Evolutionary conservation across 2,797 vertebrate species (phyloP).

Genomic region (Natrix natrix): DNA sequence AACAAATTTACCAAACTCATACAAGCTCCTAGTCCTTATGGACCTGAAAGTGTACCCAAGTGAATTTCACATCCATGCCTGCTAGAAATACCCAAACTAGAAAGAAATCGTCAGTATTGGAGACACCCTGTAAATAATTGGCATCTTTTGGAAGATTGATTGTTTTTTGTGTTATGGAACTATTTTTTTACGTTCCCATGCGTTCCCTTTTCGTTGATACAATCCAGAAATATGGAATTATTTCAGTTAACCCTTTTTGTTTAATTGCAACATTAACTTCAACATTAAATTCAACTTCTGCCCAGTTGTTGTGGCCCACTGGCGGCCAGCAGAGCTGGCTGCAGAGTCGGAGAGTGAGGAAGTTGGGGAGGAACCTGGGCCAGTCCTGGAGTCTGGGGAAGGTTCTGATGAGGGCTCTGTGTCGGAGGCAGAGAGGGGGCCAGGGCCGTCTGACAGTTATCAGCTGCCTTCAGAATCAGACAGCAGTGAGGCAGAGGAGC

Average conservation of each 20-base stretch:
- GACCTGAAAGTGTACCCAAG: not conserved
- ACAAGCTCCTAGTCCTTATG: not conserved
- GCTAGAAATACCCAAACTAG: not conserved
- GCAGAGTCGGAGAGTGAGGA: too few relatives aligned
- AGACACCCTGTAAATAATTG: not conserved
- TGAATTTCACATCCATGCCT: not conserved
- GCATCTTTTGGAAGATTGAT: not conserved
- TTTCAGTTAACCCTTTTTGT: not conserved
- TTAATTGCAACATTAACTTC: too few relatives aligned
- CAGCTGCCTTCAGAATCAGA: too few relatives aligned
- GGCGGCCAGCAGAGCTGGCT: too few relatives aligned
- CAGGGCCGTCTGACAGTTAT: too few relatives aligned
- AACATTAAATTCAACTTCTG: too few relatives aligned
- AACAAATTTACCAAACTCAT: not conserved
- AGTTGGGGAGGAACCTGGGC: too few relatives aligned
- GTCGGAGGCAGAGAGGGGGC: too few relatives aligned
- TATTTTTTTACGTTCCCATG: accelerated
- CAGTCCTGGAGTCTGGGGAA: too few relatives aligned
- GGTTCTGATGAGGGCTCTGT: too few relatives aligned
- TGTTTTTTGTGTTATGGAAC: not conserved
- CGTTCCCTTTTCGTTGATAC: not conserved
- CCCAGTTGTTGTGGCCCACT: too few relatives aligned
- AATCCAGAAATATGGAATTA: not conserved
- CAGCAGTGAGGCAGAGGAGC: too few relatives aligned
- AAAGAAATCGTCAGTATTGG: not conserved